A percentile compares a stretch with the other conserved stretches of the same genome.
phyloP scores from a whole-genome alignment of 1,140 invertebrate species.

The Amyelois transitella region DNA sequence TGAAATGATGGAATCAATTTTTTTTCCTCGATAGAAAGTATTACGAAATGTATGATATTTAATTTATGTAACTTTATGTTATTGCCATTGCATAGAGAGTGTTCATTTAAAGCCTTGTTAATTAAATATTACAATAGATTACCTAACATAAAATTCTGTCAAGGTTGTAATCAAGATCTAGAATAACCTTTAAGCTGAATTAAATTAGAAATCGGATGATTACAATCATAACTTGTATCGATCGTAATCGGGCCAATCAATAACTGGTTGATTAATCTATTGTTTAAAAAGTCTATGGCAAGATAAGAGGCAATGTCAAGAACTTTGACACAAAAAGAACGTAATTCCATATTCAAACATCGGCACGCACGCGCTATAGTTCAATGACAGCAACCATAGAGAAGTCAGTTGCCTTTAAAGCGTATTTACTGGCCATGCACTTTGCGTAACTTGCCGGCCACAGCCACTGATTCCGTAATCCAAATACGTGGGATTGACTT shows the following conservation, averaged over 20 bases:
- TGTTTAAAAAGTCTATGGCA: conserved; percentile 16
- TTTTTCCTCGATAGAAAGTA: background rate
- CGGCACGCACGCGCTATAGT: conserved; percentile 34
- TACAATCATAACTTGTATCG: conserved; percentile 31
- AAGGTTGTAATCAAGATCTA: conserved; percentile 7
- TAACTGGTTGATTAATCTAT: conserved; percentile 29
- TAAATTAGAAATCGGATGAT: conserved; percentile 20
- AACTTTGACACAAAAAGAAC: conserved; percentile 50
- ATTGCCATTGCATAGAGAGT: background rate
- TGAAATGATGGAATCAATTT: background rate
- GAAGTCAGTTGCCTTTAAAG: conserved; percentile 57
- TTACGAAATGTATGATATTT: too few relatives aligned
- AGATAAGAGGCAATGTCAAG: conserved; percentile 57
- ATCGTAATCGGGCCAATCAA: conserved; percentile 21
- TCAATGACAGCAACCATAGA: conserved; percentile 54
- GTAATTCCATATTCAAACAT: conserved; percentile 51
- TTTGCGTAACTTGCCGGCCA: conserved; percentile 43
- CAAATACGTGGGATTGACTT: conserved; percentile 14
- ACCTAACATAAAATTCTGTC: background rate
- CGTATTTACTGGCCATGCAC: conserved; percentile 40
- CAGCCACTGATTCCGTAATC: conserved; percentile 28
- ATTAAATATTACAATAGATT: background rate
- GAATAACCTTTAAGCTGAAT: conserved; percentile 20
- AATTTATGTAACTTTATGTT: background rate
- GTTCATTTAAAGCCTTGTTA: background rate